Conservation (phyloP, 1,140 invertebrate species). For the Micrasema longulum region DNA sequence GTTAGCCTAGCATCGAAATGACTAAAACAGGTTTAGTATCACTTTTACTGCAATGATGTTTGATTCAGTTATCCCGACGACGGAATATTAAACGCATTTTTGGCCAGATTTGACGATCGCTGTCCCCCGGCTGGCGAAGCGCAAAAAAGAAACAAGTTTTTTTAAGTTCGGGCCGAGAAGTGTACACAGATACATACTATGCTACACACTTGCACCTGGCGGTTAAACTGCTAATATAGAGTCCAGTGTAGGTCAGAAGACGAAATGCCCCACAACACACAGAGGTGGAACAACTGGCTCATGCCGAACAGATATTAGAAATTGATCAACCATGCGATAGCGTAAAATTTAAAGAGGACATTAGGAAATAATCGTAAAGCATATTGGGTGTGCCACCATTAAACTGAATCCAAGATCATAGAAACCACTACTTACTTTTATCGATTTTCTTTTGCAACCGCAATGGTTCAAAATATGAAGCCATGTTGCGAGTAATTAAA, state of each 20-base stretch:
- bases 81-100: neutral
- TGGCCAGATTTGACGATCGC: neutral
- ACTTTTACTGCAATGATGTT: conserved; percentile 10
- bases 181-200: neutral
- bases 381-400: no score
- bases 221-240: neutral
- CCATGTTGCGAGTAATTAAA: no score
- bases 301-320: conserved; percentile 7
- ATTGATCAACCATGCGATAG: conserved; percentile 23
- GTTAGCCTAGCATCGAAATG: conserved; percentile 5
- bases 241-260: neutral
- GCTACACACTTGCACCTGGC: conserved; percentile 8
- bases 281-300: no score
- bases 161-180: neutral
- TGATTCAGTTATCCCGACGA: conserved; percentile 2
- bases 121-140: neutral
- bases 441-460: no score
- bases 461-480: no score
- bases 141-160: conserved; percentile 21
- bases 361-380: neutral
- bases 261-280: neutral
- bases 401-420: no score
- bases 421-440: no score
- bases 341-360: neutral
- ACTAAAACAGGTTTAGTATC: conserved; percentile 8